Evolutionary conservation across 2,113 vertebrate genomes (phyloP).

Genomic region (Neogobius melanostomus): DNA sequence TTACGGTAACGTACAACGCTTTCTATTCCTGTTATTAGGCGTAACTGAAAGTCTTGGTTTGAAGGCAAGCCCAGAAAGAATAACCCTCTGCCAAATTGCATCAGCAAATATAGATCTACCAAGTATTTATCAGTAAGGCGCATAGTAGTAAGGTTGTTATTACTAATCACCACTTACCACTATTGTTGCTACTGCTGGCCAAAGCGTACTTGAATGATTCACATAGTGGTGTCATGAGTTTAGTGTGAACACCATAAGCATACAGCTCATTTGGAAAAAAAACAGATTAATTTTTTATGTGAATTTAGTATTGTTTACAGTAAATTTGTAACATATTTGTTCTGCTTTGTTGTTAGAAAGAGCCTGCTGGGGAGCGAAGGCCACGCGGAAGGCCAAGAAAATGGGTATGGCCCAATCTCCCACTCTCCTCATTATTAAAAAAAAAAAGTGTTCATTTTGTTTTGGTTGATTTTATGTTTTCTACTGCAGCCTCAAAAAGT

Average conservation of each 20-base stretch:
- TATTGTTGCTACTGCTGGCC: neutral
- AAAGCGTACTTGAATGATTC: neutral
- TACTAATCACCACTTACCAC: neutral
- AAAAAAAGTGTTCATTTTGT: conserved; percentile 21
- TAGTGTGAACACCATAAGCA: neutral
- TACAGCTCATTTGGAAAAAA: neutral
- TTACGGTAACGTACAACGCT: too few relatives aligned
- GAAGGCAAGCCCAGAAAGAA: too few relatives aligned
- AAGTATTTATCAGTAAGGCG: too few relatives aligned
- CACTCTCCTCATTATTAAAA: conserved; percentile 20
- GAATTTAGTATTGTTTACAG: neutral
- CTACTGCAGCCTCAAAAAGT: conserved; percentile 74
- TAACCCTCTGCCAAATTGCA: too few relatives aligned
- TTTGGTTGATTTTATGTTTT: conserved; percentile 28
- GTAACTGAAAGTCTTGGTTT: too few relatives aligned
- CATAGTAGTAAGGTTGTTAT: too few relatives aligned
- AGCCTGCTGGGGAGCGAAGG: conserved; percentile 90
- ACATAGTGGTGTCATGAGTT: neutral
- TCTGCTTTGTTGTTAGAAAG: conserved; percentile 79
- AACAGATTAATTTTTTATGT: too few relatives aligned
- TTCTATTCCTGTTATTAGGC: too few relatives aligned
- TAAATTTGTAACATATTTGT: neutral
- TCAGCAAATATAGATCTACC: too few relatives aligned
- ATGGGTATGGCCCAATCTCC: conserved; percentile 85
- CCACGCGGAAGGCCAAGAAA: conserved; percentile 97